phyloP scores from a whole-genome alignment of 1,140 invertebrate genomes.

The Ptiloglossa arizonensis region DNA sequence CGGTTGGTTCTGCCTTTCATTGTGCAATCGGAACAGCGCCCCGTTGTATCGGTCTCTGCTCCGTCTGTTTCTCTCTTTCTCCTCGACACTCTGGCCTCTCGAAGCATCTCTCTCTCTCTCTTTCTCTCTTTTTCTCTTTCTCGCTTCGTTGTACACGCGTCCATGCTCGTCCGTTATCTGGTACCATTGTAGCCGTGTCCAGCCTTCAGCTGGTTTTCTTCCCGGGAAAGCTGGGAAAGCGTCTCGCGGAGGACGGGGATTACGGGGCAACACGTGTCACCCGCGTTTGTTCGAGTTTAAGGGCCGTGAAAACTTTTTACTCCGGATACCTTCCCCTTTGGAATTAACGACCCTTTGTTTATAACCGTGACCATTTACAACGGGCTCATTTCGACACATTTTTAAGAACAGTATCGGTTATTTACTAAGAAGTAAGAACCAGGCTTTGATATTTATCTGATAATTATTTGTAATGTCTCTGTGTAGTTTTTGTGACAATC shows the following conservation, averaged over 20 bases:
- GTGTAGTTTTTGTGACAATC: no score
- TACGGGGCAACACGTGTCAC: neutral
- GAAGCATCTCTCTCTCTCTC: no score
- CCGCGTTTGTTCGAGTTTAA: neutral
- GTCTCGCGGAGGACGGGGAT: neutral
- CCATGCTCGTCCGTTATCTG: constrained; percentile 26
- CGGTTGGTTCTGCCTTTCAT: constrained; percentile 56
- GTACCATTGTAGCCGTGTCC: constrained; percentile 7
- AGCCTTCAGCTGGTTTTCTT: constrained; percentile 8
- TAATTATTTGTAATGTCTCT: no score
- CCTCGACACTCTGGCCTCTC: no score
- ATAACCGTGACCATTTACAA: no score
- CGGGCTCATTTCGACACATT: no score
- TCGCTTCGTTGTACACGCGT: constrained; percentile 26
- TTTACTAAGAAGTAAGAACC: no score
- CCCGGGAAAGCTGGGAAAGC: constrained; percentile 18
- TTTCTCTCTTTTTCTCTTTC: neutral
- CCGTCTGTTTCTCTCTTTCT: neutral
- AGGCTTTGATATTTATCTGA: no score
- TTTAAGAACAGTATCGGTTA: no score
- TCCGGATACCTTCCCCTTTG: no score
- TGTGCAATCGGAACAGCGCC: constrained; percentile 60
- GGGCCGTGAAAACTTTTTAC: neutral
- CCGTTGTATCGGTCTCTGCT: constrained; percentile 14
- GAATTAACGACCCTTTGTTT: no score